Evolutionary conservation across 1,140 invertebrate species (phyloP).

Genomic region (Cyclina sinensis): DNA sequence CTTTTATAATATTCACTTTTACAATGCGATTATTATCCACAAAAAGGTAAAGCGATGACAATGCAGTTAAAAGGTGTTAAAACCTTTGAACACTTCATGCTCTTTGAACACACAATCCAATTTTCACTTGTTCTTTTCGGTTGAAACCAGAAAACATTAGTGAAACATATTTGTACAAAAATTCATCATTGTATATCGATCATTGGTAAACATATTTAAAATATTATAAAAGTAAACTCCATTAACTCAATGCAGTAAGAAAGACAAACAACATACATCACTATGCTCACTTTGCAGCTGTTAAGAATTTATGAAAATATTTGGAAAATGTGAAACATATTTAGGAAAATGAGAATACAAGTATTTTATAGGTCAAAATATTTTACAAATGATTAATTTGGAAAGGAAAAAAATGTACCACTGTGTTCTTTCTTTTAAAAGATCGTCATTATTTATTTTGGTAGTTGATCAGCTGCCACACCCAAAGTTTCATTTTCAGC

Average conservation of each 20-base stretch:
- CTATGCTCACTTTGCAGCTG: conserved; percentile 52
- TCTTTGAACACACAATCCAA: too few species aligned
- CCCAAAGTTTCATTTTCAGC: conserved; percentile 3
- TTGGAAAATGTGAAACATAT: not conserved
- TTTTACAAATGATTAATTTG: conserved; percentile 37
- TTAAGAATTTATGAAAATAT: conserved; percentile 14
- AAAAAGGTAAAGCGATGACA: too few species aligned
- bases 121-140: too few species aligned
- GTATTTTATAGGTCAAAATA: too few species aligned
- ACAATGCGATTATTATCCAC: too few species aligned
- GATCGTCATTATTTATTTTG: not conserved
- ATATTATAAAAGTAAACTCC: conserved; percentile 49
- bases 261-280: conserved; percentile 61
- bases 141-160: not conserved
- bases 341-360: not conserved
- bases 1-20: too few species aligned
- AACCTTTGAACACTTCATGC: too few species aligned
- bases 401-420: conserved; percentile 58
- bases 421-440: conserved; percentile 12
- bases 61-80: too few species aligned
- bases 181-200: conserved; percentile 34
- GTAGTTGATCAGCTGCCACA: conserved; percentile 51
- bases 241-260: conserved; percentile 56
- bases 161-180: conserved; percentile 18
- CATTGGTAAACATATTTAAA: conserved; percentile 51